Conservation (phyloP, 2,113 vertebrate genomes). For the Pelusios castaneus region DNA sequence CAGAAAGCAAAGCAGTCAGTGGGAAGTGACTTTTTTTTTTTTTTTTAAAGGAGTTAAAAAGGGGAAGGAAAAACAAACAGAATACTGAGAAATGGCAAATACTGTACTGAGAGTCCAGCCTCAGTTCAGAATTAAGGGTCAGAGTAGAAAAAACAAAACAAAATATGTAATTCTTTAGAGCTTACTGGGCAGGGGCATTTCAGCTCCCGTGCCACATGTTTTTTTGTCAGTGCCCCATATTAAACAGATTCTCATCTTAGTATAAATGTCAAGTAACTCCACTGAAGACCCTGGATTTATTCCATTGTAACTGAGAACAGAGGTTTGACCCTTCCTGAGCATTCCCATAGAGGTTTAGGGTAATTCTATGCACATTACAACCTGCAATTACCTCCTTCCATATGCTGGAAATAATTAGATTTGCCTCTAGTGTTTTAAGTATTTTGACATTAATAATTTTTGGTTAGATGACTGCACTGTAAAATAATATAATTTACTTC, state of each 20-base stretch:
- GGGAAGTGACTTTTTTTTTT: neutral
- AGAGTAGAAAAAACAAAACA: neutral
- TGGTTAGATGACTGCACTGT: neutral
- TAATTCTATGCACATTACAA: neutral
- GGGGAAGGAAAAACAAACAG: neutral
- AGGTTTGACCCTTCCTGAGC: neutral
- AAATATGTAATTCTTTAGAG: neutral
- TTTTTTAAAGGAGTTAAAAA: neutral
- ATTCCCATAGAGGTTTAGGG: neutral
- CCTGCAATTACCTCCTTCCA: neutral
- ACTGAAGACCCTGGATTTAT: neutral
- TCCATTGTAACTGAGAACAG: neutral
- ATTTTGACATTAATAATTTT: conserved; percentile 26
- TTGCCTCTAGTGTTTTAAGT: conserved; percentile 9
- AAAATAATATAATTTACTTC: neutral
- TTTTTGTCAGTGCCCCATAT: neutral
- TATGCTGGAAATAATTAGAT: conserved; percentile 17
- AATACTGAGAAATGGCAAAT: neutral
- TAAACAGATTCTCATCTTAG: neutral
- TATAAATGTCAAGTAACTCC: neutral
- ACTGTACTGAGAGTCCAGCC: neutral
- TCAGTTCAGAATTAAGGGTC: neutral
- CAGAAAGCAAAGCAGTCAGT: neutral
- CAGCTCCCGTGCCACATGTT: neutral
- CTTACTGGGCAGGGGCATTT: neutral